Conservation (phyloP, 1,140 invertebrate genomes). For the Camponotus pennsylvanicus region DNA sequence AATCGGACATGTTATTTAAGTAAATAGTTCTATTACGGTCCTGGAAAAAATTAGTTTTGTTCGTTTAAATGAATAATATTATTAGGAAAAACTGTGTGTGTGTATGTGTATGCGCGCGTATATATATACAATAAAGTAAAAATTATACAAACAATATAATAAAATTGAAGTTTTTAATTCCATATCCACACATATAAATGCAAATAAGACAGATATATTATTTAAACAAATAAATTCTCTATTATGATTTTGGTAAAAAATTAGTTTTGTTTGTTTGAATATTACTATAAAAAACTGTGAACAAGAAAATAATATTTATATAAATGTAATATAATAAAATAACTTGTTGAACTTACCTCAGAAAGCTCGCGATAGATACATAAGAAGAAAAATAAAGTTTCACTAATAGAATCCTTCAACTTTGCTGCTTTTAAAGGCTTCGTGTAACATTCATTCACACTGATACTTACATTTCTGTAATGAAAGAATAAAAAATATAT, state of each 20-base stretch:
- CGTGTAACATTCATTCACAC: conserved; percentile 82
- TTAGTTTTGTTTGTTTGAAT: conserved; percentile 40
- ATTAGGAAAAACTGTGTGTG: too few species aligned
- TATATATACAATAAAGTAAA: too few species aligned
- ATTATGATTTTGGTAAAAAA: conserved; percentile 79
- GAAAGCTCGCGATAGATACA: conserved; percentile 82
- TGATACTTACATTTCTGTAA: conserved; percentile 84
- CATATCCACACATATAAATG: conserved; percentile 85
- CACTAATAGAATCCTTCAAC: conserved; percentile 84
- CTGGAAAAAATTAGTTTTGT: conserved; percentile 73
- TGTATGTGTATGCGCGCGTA: too few species aligned
- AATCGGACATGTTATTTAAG: conserved; percentile 85
- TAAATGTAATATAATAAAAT: neutral
- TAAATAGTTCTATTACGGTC: conserved; percentile 80
- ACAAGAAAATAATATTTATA: conserved; percentile 23
- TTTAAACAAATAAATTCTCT: conserved; percentile 80
- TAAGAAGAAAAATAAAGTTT: conserved; percentile 84
- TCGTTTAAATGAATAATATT: conserved; percentile 24
- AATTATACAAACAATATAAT: too few species aligned
- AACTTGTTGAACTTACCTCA: conserved; percentile 76
- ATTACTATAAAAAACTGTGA: neutral
- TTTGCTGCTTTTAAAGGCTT: conserved; percentile 82
- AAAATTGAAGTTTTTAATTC: conserved; percentile 83
- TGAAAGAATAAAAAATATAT: conserved; percentile 57
- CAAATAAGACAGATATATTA: conserved; percentile 85